phyloP scores from a whole-genome alignment of 2,888 invertebrate species.

The Lepidocyrtoides sp. region DNA sequence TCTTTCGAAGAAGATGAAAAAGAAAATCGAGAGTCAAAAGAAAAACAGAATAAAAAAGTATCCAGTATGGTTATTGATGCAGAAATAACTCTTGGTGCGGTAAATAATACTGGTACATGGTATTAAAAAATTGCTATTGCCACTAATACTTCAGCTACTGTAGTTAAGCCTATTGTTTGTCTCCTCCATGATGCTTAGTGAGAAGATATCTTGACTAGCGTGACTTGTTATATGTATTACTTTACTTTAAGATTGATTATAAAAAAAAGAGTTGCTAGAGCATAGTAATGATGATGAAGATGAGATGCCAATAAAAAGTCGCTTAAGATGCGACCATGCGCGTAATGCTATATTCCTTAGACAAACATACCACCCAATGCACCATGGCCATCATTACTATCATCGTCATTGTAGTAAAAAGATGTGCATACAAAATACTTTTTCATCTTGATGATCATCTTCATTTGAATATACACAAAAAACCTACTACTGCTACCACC shows the following conservation, averaged over 20 bases:
- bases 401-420: background rate
- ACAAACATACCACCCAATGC: constrained; percentile 76
- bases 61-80: constrained; percentile 75
- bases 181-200: background rate
- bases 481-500: background rate
- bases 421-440: constrained; percentile 1
- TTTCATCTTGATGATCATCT: background rate
- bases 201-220: no score
- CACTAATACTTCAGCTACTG: constrained; percentile 57
- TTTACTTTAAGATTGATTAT: background rate
- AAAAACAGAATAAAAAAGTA: constrained; percentile 6
- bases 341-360: constrained; percentile 53
- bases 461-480: background rate
- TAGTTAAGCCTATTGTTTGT: constrained; percentile 39
- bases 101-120: constrained; percentile 6
- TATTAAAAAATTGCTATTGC: constrained; percentile 21
- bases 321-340: constrained; percentile 72
- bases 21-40: constrained; percentile 18
- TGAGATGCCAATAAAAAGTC: constrained; percentile 75
- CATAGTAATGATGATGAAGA: constrained; percentile 33
- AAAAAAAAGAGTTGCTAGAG: background rate
- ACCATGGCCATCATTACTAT: background rate
- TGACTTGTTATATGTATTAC: background rate
- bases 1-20: background rate
- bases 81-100: constrained; percentile 61